A percentile compares a stretch with the other conserved stretches of the same genome.
Evolutionary conservation across 2,888 invertebrate species (phyloP).

Genomic region (Entomobrya multifasciata): DNA sequence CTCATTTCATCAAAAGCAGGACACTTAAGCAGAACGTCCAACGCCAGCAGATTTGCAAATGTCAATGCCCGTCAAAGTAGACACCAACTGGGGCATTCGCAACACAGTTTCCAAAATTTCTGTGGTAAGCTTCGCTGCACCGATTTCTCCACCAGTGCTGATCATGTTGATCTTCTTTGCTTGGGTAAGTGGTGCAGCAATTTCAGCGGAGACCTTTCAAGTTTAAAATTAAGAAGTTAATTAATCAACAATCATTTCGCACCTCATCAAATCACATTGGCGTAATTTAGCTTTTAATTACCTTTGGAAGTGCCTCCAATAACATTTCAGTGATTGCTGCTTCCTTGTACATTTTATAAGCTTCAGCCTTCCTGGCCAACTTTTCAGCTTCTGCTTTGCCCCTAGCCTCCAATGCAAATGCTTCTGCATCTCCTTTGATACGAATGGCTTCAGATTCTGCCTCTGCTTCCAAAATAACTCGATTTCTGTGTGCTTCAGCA

Average conservation of each 20-base stretch:
- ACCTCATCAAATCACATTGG: too few species aligned
- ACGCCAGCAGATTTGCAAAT: slow-evolving; percentile 83
- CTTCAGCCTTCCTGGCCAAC: slow-evolving; percentile 98
- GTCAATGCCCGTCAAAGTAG: slow-evolving; percentile 95
- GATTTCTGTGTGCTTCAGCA: slow-evolving; percentile 94
- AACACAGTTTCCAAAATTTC: slow-evolving; percentile 96
- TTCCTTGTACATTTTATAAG: slow-evolving; percentile 97
- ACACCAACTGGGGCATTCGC: slow-evolving; percentile 94
- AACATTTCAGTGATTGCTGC: slow-evolving; percentile 99
- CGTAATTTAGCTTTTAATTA: too few species aligned
- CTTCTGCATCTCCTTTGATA: slow-evolving; percentile 94
- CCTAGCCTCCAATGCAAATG: slow-evolving; percentile 95
- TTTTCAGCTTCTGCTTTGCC: slow-evolving; percentile 98
- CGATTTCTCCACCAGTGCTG: slow-evolving; percentile 94
- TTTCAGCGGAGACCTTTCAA: slow-evolving; percentile 98
- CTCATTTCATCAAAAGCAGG: background rate
- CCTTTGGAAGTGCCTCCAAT: slow-evolving; percentile 96
- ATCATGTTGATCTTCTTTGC: slow-evolving; percentile 98
- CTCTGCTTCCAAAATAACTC: slow-evolving; percentile 95
- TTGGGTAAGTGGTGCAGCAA: slow-evolving; percentile 96
- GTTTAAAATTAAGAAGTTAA: too few species aligned
- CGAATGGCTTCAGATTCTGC: slow-evolving; percentile 95
- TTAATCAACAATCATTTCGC: too few species aligned
- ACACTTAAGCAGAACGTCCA: slow-evolving; percentile 37
- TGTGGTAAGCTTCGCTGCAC: slow-evolving; percentile 95